Base-by-base conservation (phyloP, 2,113 vertebrate species). In the Gambusia affinis region DNA sequence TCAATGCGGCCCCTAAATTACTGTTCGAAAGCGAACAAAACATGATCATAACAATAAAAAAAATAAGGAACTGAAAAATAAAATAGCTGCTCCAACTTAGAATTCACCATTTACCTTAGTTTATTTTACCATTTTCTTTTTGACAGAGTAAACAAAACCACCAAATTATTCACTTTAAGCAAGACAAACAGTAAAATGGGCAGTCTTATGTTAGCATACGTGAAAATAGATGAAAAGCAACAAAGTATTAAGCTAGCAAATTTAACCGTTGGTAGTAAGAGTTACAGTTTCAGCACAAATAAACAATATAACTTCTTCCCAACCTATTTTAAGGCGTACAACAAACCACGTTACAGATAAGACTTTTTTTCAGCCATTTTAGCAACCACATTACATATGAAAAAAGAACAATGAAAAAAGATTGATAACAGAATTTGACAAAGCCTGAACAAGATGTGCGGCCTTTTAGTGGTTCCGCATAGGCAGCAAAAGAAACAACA, bases 271-370 rank as follows among this genome's bases (percentile, higher is more conserved):
- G 73, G n/a, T 3, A 60, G 8, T 24, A 28, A 12, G 47, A 24
- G 17, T 19, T 51, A 14, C 8, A 35, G 14, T 11, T 12, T 1
- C 4, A 44, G 63, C 4, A 17, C 47, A 75, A 12, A 64, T 42
- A 75, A 81, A 22, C 0, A 0, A 73, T 33, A 57, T 42, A 81
- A 84, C 66, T 81, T 78, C 70, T 75, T 54, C 82, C 17, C 72
- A 66, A 75, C 60, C 67, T 70, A 61, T 8, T 75, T 54, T 67
- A 74, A 24, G 6, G 74, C 22, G 51, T 42, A 78, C 76, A 85
- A 73, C 64, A 89, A 80, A 84, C 72, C 86, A 81, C 83, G 85
- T 86, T 88, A 89, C 54, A 75, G 62, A 47, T 72, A 74, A 24
- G 2, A 10, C 51, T 57, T 19, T n/a, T 22, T 57, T 57, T 57